A percentile compares a stretch with the other conserved stretches of the same genome.
Evolutionary conservation across 2,113 vertebrate species (phyloP).

Genomic region (Chauna torquata): DNA sequence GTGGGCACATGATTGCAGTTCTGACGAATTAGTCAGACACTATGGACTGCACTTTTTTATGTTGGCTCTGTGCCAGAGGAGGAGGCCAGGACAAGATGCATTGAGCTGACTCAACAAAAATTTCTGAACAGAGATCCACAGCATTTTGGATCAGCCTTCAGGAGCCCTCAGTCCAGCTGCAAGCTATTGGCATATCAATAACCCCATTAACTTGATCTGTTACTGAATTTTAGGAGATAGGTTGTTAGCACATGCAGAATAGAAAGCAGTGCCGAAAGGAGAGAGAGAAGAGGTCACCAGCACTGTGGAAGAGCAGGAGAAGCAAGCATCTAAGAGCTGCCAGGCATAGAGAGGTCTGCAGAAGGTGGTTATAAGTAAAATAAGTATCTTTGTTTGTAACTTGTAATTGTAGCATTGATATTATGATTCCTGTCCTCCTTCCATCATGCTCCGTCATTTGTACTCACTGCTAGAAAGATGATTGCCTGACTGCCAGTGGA

Average conservation of each 20-base stretch:
- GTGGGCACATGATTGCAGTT: background rate
- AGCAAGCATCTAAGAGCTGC: background rate
- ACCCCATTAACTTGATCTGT: background rate
- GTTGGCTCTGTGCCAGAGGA: background rate
- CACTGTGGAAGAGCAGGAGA: background rate
- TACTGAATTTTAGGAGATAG: background rate
- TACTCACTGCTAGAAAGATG: background rate
- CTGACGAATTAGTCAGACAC: background rate
- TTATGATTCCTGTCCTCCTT: background rate
- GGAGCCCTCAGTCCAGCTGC: background rate
- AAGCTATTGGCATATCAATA: background rate
- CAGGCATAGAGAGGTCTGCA: background rate
- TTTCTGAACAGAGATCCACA: background rate
- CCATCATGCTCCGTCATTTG: background rate
- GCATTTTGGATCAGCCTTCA: background rate
- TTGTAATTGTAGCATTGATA: background rate
- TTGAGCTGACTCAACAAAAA: conserved; percentile 33
- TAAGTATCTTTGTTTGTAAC: background rate
- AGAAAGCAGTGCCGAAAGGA: background rate
- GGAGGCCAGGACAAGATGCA: background rate
- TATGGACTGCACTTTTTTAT: background rate
- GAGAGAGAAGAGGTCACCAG: background rate
- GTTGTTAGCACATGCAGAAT: background rate
- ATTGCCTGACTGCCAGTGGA: background rate
- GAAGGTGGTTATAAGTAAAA: background rate